Evolutionary conservation across 2,113 vertebrate genomes (phyloP).

Genomic region (Glaucidium brasilianum): DNA sequence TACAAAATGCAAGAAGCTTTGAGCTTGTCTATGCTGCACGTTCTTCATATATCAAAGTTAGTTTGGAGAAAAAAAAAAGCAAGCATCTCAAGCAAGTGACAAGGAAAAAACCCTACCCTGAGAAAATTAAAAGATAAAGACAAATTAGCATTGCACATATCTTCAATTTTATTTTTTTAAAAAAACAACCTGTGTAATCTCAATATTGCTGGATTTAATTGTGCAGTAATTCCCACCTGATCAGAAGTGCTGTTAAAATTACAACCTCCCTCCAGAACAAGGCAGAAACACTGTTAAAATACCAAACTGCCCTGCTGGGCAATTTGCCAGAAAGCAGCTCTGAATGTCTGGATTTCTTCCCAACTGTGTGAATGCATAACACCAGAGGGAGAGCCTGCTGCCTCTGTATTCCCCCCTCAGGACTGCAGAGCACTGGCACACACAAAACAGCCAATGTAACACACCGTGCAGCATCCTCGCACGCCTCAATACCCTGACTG

Average conservation of each 20-base stretch:
- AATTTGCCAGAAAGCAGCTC: neutral
- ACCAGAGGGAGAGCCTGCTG: neutral
- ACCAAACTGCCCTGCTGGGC: neutral
- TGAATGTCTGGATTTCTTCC: neutral
- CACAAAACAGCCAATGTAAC: fast-evolving
- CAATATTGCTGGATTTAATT: neutral
- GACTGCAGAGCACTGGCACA: fast-evolving
- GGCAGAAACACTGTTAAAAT: neutral
- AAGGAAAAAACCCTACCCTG: neutral
- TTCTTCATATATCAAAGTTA: neutral
- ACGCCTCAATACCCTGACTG: fast-evolving
- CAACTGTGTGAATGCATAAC: fast-evolving
- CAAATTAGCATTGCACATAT: neutral
- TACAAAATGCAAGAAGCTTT: neutral
- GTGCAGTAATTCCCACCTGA: neutral
- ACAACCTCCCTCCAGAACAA: neutral
- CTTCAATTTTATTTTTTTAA: neutral
- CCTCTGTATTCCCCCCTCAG: fast-evolving
- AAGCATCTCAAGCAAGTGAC: neutral
- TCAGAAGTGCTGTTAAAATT: neutral
- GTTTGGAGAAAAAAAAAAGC: neutral
- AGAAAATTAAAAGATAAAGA: neutral
- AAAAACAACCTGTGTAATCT: neutral
- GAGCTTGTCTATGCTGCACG: neutral
- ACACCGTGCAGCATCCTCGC: fast-evolving